These are phyloP conservation scores for Chymomyza amoena DNA, from an alignment of 2,888 invertebrate species.

Conservation along the genomic window DNA sequence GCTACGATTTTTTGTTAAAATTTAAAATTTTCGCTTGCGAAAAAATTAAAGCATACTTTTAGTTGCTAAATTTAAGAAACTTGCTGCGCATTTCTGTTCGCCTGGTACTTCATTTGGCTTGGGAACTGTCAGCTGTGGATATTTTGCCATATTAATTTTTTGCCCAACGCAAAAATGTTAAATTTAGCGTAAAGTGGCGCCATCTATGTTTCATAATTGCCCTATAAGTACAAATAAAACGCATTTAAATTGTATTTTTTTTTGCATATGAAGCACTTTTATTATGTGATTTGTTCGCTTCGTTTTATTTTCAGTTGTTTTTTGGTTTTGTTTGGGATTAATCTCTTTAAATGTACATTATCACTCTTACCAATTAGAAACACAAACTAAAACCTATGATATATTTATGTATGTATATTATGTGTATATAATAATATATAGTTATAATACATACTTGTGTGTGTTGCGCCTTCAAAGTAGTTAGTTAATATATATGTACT, in stretches of 20 bases:
- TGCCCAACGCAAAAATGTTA: too few relatives aligned
- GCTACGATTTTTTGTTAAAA: too few relatives aligned
- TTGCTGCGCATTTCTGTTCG: too few relatives aligned
- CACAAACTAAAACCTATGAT: conserved; percentile 71
- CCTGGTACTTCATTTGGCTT: too few relatives aligned
- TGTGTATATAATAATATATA: conserved; percentile 33
- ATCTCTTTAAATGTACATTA: conserved; percentile 63
- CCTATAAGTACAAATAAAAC: neutral
- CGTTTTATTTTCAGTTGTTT: conserved; percentile 9
- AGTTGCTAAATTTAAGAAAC: too few relatives aligned
- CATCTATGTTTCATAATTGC: neutral
- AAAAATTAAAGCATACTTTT: too few relatives aligned
- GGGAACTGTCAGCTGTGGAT: too few relatives aligned
- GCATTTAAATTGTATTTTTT: neutral
- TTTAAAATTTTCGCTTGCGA: too few relatives aligned
- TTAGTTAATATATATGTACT: neutral
- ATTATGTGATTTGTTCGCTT: conserved; percentile 31
- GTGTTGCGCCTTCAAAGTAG: conserved; percentile 7
- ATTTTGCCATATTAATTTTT: too few relatives aligned
- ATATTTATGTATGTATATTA: conserved; percentile 50
- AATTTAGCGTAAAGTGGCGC: neutral
- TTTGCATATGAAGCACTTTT: conserved; percentile 51
- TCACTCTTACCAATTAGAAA: conserved; percentile 64
- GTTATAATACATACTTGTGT: conserved; percentile 17
- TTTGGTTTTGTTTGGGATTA: conserved; percentile 25